Evolutionary conservation across 2,113 vertebrate genomes (phyloP).

Genomic region (Tiliqua scincoides): DNA sequence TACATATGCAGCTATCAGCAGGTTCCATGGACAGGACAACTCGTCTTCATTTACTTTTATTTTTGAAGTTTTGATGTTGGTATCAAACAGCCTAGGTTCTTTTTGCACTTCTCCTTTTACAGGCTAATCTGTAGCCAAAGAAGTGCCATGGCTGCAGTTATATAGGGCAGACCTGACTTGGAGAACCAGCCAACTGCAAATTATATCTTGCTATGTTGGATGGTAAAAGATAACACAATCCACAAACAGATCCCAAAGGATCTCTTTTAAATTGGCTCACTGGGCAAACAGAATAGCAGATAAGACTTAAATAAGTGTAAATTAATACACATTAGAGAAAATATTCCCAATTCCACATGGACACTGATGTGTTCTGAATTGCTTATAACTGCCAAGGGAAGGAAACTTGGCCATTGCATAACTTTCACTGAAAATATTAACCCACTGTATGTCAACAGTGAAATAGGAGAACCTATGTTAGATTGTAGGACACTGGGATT

Average conservation of each 20-base stretch:
- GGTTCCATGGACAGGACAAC: neutral
- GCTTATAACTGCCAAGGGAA: neutral
- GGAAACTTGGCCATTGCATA: neutral
- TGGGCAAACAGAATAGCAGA: neutral
- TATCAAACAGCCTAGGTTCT: neutral
- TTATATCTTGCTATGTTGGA: neutral
- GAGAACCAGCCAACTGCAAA: neutral
- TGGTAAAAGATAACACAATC: neutral
- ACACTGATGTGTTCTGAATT: neutral
- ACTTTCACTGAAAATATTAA: slow-evolving; percentile 11
- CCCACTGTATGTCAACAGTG: neutral
- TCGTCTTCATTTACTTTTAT: neutral
- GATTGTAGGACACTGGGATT: neutral
- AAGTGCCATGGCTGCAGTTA: neutral
- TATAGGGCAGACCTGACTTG: neutral
- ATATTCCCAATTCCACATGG: neutral
- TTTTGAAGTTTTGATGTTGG: neutral
- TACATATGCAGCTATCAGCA: neutral
- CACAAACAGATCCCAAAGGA: slow-evolving; percentile 1
- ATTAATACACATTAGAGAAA: neutral
- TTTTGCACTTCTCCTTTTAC: neutral
- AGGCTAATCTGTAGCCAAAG: neutral
- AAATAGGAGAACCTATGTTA: neutral
- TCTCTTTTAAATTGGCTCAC: neutral
- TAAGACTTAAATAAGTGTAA: slow-evolving; percentile 12